A percentile compares a stretch with the other conserved stretches of the same genome.
Evolutionary conservation across 2,113 vertebrate genomes (phyloP).

Genomic region (Ardeotis arabs): DNA sequence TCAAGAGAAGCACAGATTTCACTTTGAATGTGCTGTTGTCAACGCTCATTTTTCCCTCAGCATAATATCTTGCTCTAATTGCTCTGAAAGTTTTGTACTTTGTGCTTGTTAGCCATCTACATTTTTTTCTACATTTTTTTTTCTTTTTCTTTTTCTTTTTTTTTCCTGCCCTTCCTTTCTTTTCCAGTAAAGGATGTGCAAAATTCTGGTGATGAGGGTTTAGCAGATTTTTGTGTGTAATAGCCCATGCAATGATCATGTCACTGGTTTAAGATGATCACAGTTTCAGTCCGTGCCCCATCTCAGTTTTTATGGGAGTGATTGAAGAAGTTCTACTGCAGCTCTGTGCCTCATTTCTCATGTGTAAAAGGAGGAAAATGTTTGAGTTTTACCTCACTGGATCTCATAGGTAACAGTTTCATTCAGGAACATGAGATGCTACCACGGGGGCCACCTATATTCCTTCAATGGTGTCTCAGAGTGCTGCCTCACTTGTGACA

Average conservation of each 20-base stretch:
- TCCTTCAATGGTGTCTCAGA: background rate
- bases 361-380: background rate
- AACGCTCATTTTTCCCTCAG: rapidly evolving
- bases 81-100: background rate
- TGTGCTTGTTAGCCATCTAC: background rate
- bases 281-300: background rate
- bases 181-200: background rate
- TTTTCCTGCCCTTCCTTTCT: background rate
- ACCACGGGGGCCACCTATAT: rapidly evolving
- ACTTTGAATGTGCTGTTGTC: background rate
- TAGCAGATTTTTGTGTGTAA: background rate
- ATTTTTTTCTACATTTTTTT: background rate
- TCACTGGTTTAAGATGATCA: background rate
- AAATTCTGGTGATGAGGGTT: background rate
- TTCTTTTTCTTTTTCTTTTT: background rate
- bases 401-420: background rate
- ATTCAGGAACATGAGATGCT: background rate
- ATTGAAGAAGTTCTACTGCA: background rate
- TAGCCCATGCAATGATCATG: background rate
- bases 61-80: background rate
- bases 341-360: background rate
- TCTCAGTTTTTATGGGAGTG: background rate
- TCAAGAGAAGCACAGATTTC: background rate
- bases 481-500: background rate
- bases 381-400: background rate